A percentile compares a stretch with the other conserved stretches of the same genome.
These are phyloP conservation scores for Synergus gifuensis DNA, from an alignment of 2,888 invertebrate genomes.

Conservation along the genomic window DNA sequence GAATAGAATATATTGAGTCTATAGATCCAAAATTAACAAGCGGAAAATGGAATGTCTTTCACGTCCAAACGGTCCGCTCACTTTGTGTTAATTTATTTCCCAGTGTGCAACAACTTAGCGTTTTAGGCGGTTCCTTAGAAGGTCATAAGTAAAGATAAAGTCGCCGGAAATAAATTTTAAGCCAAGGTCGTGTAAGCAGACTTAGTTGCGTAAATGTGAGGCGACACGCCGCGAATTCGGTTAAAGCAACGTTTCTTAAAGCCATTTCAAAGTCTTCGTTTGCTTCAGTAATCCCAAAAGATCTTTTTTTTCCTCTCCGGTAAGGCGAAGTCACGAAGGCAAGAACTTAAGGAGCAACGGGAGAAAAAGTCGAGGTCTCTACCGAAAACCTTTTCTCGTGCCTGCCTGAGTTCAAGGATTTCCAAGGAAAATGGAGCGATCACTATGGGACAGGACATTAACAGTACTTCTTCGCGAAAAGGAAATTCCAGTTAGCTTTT, in stretches of 20 bases:
- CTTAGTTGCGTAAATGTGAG: slow-evolving; percentile 15
- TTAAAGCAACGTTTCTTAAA: not conserved
- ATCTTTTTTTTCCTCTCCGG: not conserved
- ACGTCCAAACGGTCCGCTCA: slow-evolving; percentile 27
- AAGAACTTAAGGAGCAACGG: slow-evolving; percentile 8
- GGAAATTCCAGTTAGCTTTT: slow-evolving; percentile 12
- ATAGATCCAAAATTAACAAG: slow-evolving; percentile 26
- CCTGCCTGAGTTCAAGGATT: slow-evolving; percentile 34
- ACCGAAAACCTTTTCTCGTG: slow-evolving; percentile 27
- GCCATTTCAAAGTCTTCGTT: not conserved
- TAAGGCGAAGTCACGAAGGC: slow-evolving; percentile 5
- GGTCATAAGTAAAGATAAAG: slow-evolving; percentile 36
- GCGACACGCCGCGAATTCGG: slow-evolving; percentile 23
- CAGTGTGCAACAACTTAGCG: slow-evolving; percentile 20
- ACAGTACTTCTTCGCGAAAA: not conserved
- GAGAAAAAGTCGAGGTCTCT: slow-evolving; percentile 27
- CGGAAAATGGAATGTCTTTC: slow-evolving; percentile 32
- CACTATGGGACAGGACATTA: slow-evolving; percentile 1
- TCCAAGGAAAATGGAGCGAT: slow-evolving; percentile 29
- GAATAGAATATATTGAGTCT: slow-evolving; percentile 1
- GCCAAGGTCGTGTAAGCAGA: slow-evolving; percentile 12
- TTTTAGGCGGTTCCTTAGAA: slow-evolving; percentile 23
- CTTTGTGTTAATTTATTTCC: slow-evolving; percentile 35
- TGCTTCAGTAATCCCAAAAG: slow-evolving; percentile 14
- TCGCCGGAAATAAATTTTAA: slow-evolving; percentile 33